Evolutionary conservation across 1,140 invertebrate species (phyloP), one percentile per base, ranked within the genome.

Genomic region (Medauroidea extradentata): DNA sequence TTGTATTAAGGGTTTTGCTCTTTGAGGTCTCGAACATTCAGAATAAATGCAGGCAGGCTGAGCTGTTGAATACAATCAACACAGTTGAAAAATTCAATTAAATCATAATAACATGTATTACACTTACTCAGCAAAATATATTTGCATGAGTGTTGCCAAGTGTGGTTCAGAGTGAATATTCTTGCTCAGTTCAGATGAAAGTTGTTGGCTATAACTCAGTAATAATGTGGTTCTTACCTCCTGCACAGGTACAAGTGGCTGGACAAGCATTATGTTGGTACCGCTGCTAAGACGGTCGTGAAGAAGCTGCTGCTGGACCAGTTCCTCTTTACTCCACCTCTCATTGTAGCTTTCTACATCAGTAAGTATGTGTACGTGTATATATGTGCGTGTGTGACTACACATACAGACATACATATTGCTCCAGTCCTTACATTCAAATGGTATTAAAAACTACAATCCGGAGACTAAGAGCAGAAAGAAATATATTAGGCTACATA

Each of bases 241-340:
- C 16, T 62, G 49, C 72, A 24, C 65, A 92, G 90, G 88, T 93
- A 93, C 69, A 86, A 83, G 75, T 89, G 83, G 79, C 67, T 93
- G 53, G 90, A 93, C 69, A 75, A 74, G 41, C 80, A 79, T 53
- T 85, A 86, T 65, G 78, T 80, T 1, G 89, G 89, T 2, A 88
- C 80, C 1, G 69, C 83, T 0, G 71, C 77, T 9, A 83, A 76
- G 65, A 81, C 81, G 0, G 81, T 91, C 3, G 64, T 83, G 0
- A 83, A 82, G 58, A 93, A 93, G 75, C 73, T 91, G 16, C 64
- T 86, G 0, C 68, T 83, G n/a, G 90, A 93, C 69, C 90, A 92
- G 73, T 86, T 90, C 65, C 54, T 89, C 2, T 79, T 90, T 63
- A 90, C 89, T 2, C 88, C 90, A 1, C 77, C 80, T 9, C 71